phyloP scores from a whole-genome alignment of 1,140 invertebrate species.

The Cherax destructor region DNA sequence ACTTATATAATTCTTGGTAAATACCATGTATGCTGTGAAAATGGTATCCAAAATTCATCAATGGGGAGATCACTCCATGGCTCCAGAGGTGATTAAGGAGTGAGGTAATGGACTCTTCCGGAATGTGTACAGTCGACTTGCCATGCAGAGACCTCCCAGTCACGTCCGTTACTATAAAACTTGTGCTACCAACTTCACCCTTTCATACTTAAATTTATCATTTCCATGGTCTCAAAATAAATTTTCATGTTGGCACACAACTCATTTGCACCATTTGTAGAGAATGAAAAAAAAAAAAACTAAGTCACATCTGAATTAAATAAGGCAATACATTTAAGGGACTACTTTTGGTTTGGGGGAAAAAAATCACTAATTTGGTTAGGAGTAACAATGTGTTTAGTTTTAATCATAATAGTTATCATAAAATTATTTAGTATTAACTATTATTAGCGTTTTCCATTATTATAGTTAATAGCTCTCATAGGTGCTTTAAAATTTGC shows the following conservation, averaged over 20 bases:
- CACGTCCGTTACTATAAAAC: neutral
- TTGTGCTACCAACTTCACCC: neutral
- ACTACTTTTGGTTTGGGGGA: neutral
- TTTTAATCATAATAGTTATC: neutral
- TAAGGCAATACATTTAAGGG: neutral
- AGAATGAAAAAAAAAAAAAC: slow-evolving; percentile 7
- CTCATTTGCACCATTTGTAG: slow-evolving; percentile 17
- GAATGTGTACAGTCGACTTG: slow-evolving; percentile 49
- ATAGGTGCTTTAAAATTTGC: slow-evolving; percentile 92
- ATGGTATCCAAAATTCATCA: neutral
- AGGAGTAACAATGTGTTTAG: neutral
- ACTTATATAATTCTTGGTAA: neutral
- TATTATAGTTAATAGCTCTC: slow-evolving; percentile 80
- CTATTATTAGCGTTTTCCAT: slow-evolving; percentile 74
- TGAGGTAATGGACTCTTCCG: slow-evolving; percentile 44
- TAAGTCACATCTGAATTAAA: neutral
- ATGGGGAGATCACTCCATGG: slow-evolving; percentile 39
- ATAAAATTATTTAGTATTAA: neutral
- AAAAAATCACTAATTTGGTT: neutral
- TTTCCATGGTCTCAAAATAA: neutral
- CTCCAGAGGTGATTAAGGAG: slow-evolving; percentile 27
- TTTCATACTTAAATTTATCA: neutral
- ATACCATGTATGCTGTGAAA: neutral
- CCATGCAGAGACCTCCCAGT: slow-evolving; percentile 38
- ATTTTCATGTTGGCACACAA: neutral